These are phyloP conservation scores for Tor tambroides DNA, from an alignment of 2,113 vertebrate species.

Conservation along the genomic window DNA sequence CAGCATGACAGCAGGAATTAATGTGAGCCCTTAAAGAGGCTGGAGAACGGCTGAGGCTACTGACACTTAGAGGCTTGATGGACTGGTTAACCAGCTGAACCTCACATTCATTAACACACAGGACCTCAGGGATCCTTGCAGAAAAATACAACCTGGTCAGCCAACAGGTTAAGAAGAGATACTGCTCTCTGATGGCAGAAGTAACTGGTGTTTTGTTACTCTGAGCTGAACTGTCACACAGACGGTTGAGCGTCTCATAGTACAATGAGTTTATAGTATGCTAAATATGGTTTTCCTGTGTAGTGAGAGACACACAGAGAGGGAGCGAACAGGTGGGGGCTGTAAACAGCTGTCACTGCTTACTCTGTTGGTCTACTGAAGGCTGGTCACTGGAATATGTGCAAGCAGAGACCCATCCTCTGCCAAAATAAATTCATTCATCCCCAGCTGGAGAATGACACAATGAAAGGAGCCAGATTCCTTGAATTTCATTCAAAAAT, in stretches of 20 bases:
- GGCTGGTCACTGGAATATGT: neutral
- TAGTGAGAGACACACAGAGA: neutral
- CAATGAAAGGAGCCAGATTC: neutral
- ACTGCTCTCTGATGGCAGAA: neutral
- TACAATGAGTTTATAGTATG: conserved; percentile 31
- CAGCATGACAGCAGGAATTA: conserved; percentile 52
- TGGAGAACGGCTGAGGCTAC: neutral
- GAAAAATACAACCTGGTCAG: conserved; percentile 27
- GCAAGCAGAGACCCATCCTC: neutral
- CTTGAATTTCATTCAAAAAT: conserved; percentile 2
- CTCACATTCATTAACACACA: conserved; percentile 49
- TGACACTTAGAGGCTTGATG: conserved; percentile 49
- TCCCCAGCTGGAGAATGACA: neutral
- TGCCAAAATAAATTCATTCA: conserved; percentile 21
- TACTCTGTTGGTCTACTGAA: neutral
- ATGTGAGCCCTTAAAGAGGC: conserved; percentile 43
- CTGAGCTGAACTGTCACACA: conserved; percentile 1
- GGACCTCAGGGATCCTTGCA: neutral
- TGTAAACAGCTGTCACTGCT: conserved; percentile 45
- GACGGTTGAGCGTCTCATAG: conserved; percentile 16
- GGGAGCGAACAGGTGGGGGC: conserved; percentile 46
- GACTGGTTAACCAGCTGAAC: conserved; percentile 53
- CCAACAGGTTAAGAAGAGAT: conserved; percentile 27
- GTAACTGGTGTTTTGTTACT: neutral
- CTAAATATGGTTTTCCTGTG: conserved; percentile 28